phyloP scores from a whole-genome alignment of 1,140 invertebrate genomes.

The Bombus superbus region DNA sequence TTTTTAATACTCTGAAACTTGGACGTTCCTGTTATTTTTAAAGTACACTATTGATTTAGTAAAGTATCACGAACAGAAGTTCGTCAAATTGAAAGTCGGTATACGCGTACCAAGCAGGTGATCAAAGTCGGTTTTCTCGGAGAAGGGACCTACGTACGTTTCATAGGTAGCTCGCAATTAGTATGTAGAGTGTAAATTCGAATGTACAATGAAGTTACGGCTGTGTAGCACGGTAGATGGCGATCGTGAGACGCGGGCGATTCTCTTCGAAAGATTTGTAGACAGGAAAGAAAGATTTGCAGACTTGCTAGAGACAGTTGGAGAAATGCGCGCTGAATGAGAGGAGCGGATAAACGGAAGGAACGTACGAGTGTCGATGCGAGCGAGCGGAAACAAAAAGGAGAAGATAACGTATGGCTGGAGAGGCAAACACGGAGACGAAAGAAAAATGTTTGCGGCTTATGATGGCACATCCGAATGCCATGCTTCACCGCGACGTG shows the following conservation, averaged over 20 bases:
- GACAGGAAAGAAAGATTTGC: not conserved
- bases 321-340: not conserved
- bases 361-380: not conserved
- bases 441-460: slow-evolving; percentile 17
- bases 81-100: not conserved
- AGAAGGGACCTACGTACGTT: too few relatives aligned
- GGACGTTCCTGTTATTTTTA: not conserved
- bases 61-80: not conserved
- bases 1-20: not conserved
- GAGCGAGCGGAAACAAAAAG: not conserved
- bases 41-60: not conserved
- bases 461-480: not conserved
- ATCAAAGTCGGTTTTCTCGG: too few relatives aligned
- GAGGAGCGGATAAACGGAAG: not conserved
- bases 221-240: too few relatives aligned
- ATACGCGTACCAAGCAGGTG: too few relatives aligned
- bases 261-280: not conserved
- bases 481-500: not conserved
- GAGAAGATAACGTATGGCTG: slow-evolving; percentile 9
- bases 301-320: not conserved
- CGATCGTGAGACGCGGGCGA: not conserved
- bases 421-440: not conserved
- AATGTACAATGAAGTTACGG: too few relatives aligned
- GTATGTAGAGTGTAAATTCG: too few relatives aligned
- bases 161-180: too few relatives aligned